Evolutionary conservation across 2,797 vertebrate species (phyloP), one percentile per base, ranked within the genome.

Genomic region (Sitta carolinensis): DNA sequence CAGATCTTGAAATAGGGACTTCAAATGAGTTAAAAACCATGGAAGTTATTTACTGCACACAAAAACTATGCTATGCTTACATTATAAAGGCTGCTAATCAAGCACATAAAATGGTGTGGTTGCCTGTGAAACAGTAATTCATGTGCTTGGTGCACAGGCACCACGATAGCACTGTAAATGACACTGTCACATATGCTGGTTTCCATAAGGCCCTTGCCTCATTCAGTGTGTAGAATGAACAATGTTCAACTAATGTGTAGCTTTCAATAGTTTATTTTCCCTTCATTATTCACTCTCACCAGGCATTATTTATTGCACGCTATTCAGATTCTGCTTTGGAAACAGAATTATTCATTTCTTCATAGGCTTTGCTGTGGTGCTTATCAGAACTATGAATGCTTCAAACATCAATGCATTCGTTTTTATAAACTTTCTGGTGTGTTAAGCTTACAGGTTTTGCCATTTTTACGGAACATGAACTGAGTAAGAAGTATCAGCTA

Each of bases 271-370:
- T 96, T 94, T 94, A 88, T 97, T 96, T 95, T 91, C 69, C 58
- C 62, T 93, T 90, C 87, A 93, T 95, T 96, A 90, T 95, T 93
- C 84, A 36, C 74, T 66, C 92, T 94, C 94, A 83, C 86, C 92
- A 94, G 93, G 93, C 95, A 77, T 95, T 95, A 95, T 95, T 96
- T 96, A 96, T 73, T 79, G 78, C 74, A 79, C 1, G 1, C 88
- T 92, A 90, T 95, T 96, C 88, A 95, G 61, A 92, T 93, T 90
- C 86, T 83, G 86, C 94, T 89, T 94, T 93, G 94, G 84, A 96
- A 96, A 95, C 86, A 92, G 85, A 93, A 94, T 96, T 93, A 94
- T 84, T 95, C 90, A 90, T 90, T 95, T 96, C 88, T 94, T 90
- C 90, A 67, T 82, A n/a, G 92, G 90, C 85, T 94, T 86, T 93